Conservation (phyloP, 2,888 invertebrate genomes). For the Acrobasis repandana region DNA sequence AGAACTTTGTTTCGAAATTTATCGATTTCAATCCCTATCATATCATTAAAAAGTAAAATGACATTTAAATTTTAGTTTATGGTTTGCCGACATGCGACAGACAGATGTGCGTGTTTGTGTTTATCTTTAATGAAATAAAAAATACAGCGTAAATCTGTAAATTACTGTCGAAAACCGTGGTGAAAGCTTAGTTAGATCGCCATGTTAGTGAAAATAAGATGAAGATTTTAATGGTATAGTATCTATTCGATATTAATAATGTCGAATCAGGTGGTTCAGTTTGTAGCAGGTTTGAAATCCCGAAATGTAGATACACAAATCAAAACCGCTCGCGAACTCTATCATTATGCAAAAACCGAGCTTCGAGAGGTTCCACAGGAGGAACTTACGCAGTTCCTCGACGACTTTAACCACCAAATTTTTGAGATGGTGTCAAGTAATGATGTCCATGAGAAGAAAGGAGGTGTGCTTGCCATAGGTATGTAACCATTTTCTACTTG, state of each 20-base stretch:
- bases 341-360: constrained; percentile 95
- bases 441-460: constrained; percentile 97
- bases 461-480: constrained; percentile 97
- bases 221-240: not conserved
- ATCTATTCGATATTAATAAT: constrained; percentile 48
- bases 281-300: constrained; percentile 94
- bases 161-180: not conserved
- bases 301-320: constrained; percentile 92
- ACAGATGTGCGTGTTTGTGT: constrained; percentile 7
- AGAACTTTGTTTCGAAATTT: not conserved
- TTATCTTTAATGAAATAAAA: constrained; percentile 11
- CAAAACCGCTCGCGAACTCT: constrained; percentile 94
- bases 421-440: constrained; percentile 97
- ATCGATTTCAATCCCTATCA: not conserved
- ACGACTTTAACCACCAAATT: constrained; percentile 97
- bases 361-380: constrained; percentile 94
- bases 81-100: constrained; percentile 15
- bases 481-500: constrained; percentile 34
- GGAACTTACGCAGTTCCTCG: constrained; percentile 94
- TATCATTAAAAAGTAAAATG: not conserved
- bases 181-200: not conserved
- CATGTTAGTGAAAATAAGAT: not conserved
- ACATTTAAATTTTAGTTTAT: not conserved
- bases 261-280: constrained; percentile 86
- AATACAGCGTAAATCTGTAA: not conserved